Evolutionary conservation across 2,113 vertebrate genomes (phyloP).

Genomic region (Cheilinus undulatus): DNA sequence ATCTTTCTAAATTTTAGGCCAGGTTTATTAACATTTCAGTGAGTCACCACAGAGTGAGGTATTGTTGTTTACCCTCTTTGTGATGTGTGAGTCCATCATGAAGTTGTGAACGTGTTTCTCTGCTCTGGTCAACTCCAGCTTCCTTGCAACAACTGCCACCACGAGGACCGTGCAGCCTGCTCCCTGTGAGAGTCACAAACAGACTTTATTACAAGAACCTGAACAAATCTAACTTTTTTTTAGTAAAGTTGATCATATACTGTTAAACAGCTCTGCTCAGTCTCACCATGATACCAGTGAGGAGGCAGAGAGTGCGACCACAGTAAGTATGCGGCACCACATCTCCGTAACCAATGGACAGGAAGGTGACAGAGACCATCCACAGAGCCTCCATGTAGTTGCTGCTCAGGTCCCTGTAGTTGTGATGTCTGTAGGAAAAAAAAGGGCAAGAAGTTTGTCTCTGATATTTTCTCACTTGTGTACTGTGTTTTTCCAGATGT

Average conservation of each 20-base stretch:
- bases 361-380: slow-evolving; percentile 97
- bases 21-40: no score
- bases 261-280: background rate
- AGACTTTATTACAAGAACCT: no score
- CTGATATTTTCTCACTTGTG: no score
- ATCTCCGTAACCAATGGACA: slow-evolving; percentile 97
- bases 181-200: slow-evolving; percentile 79
- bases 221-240: no score
- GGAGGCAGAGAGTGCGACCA: slow-evolving; percentile 94
- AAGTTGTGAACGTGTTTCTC: slow-evolving; percentile 98
- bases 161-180: slow-evolving; percentile 94
- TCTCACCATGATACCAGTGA: slow-evolving; percentile 97
- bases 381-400: slow-evolving; percentile 98
- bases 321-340: slow-evolving; percentile 98
- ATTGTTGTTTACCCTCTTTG: slow-evolving; percentile 87
- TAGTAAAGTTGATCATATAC: no score
- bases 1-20: no score
- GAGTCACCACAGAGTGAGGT: background rate
- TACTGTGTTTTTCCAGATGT: no score
- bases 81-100: slow-evolving; percentile 98
- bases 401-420: slow-evolving; percentile 95
- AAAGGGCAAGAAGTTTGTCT: background rate
- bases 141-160: slow-evolving; percentile 95
- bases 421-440: slow-evolving; percentile 88
- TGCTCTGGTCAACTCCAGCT: slow-evolving; percentile 94